These are phyloP conservation scores for Colius striatus DNA, from an alignment of 2,113 vertebrate genomes.

Conservation along the genomic window DNA sequence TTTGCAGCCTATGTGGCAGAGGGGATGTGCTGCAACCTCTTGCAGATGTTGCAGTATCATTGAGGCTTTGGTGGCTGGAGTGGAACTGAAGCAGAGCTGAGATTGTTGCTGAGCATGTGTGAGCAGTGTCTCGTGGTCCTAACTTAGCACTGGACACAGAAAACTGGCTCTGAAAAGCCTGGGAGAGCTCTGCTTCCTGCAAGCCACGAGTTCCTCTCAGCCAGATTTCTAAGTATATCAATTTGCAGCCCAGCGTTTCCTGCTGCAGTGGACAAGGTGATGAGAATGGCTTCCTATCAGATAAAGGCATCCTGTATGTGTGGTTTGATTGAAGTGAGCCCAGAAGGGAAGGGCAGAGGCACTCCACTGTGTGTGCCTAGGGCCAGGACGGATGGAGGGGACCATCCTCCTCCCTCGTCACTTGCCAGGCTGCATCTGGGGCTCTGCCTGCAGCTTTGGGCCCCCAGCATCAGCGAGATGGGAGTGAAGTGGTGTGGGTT, in stretches of 20 bases:
- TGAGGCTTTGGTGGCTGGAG: background rate
- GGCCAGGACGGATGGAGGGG: background rate
- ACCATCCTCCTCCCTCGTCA: background rate
- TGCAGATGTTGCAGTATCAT: background rate
- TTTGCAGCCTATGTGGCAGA: background rate
- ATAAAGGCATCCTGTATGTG: accelerated
- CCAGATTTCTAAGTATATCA: background rate
- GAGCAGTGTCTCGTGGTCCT: accelerated
- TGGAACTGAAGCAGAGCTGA: background rate
- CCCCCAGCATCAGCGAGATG: background rate
- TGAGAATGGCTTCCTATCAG: background rate
- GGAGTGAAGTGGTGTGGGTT: background rate
- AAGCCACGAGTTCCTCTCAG: no score
- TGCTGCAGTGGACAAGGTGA: background rate
- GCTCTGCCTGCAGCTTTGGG: no score
- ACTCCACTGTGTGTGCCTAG: accelerated
- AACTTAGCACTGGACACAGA: background rate
- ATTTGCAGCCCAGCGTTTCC: accelerated
- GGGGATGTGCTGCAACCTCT: background rate
- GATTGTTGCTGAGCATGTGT: background rate
- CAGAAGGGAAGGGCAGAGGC: background rate
- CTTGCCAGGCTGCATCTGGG: background rate
- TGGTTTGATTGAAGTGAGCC: background rate
- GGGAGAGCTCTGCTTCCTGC: background rate
- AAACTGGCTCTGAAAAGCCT: background rate